Conservation (phyloP, 2,113 vertebrate genomes). For the Conger conger region DNA sequence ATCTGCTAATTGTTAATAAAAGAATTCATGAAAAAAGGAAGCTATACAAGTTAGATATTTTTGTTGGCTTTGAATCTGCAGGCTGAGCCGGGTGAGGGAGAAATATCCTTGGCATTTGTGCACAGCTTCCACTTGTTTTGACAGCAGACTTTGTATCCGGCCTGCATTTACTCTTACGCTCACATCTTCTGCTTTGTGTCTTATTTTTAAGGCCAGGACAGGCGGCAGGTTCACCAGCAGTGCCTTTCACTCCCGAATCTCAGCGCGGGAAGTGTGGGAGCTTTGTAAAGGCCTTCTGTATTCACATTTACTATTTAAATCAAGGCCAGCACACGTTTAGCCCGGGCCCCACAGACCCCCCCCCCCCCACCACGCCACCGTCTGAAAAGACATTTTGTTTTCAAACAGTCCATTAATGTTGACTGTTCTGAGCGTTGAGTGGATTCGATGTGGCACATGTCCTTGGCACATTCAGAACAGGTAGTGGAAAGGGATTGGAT, state of each 20-base stretch:
- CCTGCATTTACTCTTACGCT: conserved; percentile 22
- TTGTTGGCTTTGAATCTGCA: background rate
- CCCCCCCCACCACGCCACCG: background rate
- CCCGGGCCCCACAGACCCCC: conserved; percentile 10
- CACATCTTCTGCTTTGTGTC: conserved; percentile 10
- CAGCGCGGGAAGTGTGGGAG: conserved; percentile 37
- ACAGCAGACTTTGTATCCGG: conserved; percentile 28
- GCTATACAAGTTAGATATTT: background rate
- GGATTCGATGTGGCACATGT: conserved; percentile 66
- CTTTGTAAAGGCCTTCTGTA: conserved; percentile 47
- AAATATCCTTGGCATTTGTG: conserved; percentile 32
- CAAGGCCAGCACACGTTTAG: conserved; percentile 34
- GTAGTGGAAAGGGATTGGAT: conserved; percentile 64
- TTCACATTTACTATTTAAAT: conserved; percentile 54
- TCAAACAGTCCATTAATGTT: conserved; percentile 56
- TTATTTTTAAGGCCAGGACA: conserved; percentile 22
- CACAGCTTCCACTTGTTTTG: conserved; percentile 8
- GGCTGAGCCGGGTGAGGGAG: conserved; percentile 20
- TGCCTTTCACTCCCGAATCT: conserved; percentile 42
- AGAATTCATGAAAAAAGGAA: too few species aligned
- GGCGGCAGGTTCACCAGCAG: conserved; percentile 40
- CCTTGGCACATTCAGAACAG: conserved; percentile 67
- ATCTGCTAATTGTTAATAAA: too few species aligned
- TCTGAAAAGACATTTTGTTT: conserved; percentile 52
- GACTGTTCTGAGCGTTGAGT: conserved; percentile 46